A percentile compares a stretch with the other conserved stretches of the same genome.
These are phyloP conservation scores for Troides aeacus DNA, from an alignment of 2,888 invertebrate genomes.

Conservation along the genomic window DNA sequence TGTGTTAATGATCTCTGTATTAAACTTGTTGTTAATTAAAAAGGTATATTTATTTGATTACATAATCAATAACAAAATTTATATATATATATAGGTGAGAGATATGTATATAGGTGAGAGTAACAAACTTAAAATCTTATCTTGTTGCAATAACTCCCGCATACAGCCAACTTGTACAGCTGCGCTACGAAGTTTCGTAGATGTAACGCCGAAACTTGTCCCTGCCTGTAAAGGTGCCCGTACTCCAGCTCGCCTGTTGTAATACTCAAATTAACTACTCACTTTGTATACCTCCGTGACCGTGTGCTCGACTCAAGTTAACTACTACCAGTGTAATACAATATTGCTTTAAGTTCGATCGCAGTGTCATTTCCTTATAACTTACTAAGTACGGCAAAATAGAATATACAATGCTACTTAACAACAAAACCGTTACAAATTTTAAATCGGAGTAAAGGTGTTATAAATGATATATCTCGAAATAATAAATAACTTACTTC, in stretches of 20 bases:
- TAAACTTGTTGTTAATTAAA: too few relatives aligned
- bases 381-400: too few relatives aligned
- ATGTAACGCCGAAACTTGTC: constrained; percentile 22
- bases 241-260: constrained; percentile 12
- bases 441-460: too few relatives aligned
- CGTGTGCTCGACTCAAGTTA: background rate
- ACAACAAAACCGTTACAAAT: too few relatives aligned
- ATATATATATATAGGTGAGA: background rate
- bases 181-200: constrained; percentile 25
- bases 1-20: too few relatives aligned
- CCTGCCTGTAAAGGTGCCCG: constrained; percentile 1
- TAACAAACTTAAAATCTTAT: constrained; percentile 16
- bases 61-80: background rate
- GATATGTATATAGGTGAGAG: background rate
- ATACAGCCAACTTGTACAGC: constrained; percentile 17
- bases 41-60: background rate
- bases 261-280: constrained; percentile 20
- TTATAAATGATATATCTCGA: too few relatives aligned
- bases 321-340: background rate
- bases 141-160: constrained; percentile 18
- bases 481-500: too few relatives aligned
- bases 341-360: background rate
- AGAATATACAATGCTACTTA: too few relatives aligned
- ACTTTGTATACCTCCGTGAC: constrained; percentile 7
- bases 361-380: background rate